Evolutionary conservation across 1,140 invertebrate genomes (phyloP), one percentile per base, ranked within the genome.

Genomic region (Battus philenor): DNA sequence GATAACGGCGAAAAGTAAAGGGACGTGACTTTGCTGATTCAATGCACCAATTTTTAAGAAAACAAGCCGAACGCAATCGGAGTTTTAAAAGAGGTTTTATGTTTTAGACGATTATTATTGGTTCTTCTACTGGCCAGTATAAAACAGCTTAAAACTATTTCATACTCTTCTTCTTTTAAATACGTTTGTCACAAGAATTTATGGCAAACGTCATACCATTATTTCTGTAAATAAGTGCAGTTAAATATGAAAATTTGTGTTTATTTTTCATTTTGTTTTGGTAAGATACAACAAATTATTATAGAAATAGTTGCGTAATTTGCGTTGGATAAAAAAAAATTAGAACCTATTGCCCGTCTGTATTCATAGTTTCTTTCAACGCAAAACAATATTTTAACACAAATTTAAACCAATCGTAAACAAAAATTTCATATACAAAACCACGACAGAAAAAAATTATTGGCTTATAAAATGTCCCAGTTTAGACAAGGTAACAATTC

Each of bases 1-100:
- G 77, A 80, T 82, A 84, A 63, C 73, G 61, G 51, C 67, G 68
- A 80, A 72, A 82, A 80, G 78, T 80, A 80, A 77, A 73, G 72
- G 67, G 64, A 73, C 70, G 68, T 82, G 76, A 82, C 74, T 82
- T 48, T 60, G 61, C 73, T 74, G 71, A 82, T 82, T 80, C 60
- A 69, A 56, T 53, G 62, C 55, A 46, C 39, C 48, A 55, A 55
- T 55, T 61, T 26, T 56, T 59, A 60, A 54, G 59, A 67, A 53
- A 67, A 50, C 61, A 50, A 63, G 55, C n/a, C 30, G 39, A 50
- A 58, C 32, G 55, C 63, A 53, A 54, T 47, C 66, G 44, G 56
- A 36, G 59, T 45, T 57, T 44, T 18, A 34, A 55, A 55, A 41
- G 55, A 59, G 48, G 53, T 59, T 65, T 51, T 48, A 52, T 61